phyloP scores from a whole-genome alignment of 35 echinoderm and acorn worm species.

The Hemicentrotus pulcherrimus region DNA sequence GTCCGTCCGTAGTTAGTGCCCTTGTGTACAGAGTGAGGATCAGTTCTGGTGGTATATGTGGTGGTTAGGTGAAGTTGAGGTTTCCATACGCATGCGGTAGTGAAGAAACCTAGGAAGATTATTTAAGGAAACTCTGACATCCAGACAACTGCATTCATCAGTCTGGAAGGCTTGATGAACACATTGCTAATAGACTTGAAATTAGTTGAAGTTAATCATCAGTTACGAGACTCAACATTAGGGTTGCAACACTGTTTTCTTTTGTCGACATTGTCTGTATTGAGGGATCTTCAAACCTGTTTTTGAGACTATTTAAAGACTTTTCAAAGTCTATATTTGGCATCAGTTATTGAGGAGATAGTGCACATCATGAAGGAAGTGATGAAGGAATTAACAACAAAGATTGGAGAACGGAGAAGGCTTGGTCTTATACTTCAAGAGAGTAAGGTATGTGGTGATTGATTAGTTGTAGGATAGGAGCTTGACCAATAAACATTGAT shows the following conservation, averaged over 20 bases:
- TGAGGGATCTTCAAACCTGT: neutral
- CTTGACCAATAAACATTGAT: neutral
- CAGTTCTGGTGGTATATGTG: neutral
- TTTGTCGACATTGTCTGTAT: neutral
- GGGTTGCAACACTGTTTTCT: neutral
- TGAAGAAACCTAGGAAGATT: neutral
- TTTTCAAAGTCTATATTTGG: neutral
- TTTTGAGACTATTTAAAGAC: neutral
- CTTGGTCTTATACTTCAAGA: neutral
- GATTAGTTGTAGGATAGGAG: neutral
- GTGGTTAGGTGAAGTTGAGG: neutral
- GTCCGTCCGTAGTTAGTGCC: neutral
- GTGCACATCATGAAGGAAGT: conserved; percentile 2
- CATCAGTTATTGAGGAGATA: neutral
- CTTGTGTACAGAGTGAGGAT: neutral
- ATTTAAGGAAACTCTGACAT: neutral
- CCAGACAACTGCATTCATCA: neutral
- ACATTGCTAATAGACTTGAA: neutral
- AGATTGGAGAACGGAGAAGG: neutral
- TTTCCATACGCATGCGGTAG: neutral
- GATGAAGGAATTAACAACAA: conserved; percentile 25
- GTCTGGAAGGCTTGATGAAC: neutral
- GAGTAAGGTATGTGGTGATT: conserved; percentile 30
- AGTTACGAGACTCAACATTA: neutral
- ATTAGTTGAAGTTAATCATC: neutral